phyloP scores from a whole-genome alignment of 1,140 invertebrate species.

The Yoshiicerus persimilis region DNA sequence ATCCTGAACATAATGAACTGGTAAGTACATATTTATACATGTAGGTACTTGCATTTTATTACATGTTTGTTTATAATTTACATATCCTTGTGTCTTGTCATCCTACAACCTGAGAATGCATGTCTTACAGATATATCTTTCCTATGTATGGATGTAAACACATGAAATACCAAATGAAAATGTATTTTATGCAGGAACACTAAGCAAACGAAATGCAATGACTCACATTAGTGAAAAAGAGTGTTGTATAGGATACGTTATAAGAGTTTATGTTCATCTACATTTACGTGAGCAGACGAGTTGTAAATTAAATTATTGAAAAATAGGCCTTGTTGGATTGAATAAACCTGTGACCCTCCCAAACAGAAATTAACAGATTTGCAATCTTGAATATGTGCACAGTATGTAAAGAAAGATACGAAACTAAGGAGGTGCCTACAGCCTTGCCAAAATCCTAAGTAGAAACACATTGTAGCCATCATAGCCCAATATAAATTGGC shows the following conservation, averaged over 20 bases:
- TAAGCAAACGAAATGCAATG: neutral
- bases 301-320: neutral
- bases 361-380: neutral
- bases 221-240: neutral
- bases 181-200: neutral
- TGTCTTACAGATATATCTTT: neutral
- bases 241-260: neutral
- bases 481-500: too few relatives aligned
- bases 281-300: neutral
- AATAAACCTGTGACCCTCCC: neutral
- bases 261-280: too few relatives aligned
- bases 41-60: too few relatives aligned
- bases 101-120: neutral
- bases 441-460: too few relatives aligned
- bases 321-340: neutral
- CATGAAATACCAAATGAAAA: neutral
- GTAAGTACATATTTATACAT: neutral
- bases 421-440: too few relatives aligned
- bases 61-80: neutral
- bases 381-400: too few relatives aligned
- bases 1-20: neutral
- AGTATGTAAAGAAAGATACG: too few relatives aligned
- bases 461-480: too few relatives aligned
- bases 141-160: neutral
- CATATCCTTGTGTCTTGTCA: neutral